Base-by-base conservation (phyloP, 2,113 vertebrate genomes). In the Scortum barcoo region DNA sequence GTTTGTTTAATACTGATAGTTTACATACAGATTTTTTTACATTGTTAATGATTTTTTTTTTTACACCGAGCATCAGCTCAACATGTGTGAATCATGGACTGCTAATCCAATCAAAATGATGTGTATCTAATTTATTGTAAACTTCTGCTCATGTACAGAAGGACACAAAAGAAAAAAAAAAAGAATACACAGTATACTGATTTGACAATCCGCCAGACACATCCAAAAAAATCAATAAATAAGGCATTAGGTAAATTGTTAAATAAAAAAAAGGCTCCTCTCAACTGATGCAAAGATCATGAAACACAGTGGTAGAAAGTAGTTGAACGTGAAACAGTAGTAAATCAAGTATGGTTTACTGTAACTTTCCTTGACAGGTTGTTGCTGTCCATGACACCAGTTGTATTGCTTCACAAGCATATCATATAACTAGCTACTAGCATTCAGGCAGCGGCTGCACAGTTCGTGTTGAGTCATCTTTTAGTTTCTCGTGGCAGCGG, bases 241-340 rank as follows among this genome's bases (percentile, higher is more conserved):
- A 94, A 95, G 92, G 93, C 93, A 93, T 93, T 74, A 76, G 88
- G 91, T 90, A 68, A 88, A 86, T n/a, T 46, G 54, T 78, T 81
- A 79, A 89, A 88, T 69, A 74, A 79, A 82, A 68, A 73, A 87
- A 77, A 69, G 28, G 53, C 33, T 67, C 71, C 53, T 60, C n/a
- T 75, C 22, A 76, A 7, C n/a, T 76, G 57, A 84, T 81, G 68
- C 72, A 58, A 54, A 86, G 6, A 14, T 76, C 42, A 83, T 78
- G 22, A 38, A 76, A 84, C 74, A 88, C 78, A 84, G 80, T 71
- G 72, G 65, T 84, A 40, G 80, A 69, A 76, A 50, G 42, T 36
- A 80, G 50, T 17, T 54, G 24, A 85, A 88, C 26, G 33, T 33
- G 74, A 78, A 82, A 83, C 56, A 60, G 74, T 68, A 56, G 58